These are phyloP conservation scores for Stichopus horrens DNA, from an alignment of 53 echinoderm and acorn worm species.

Conservation along the genomic window DNA sequence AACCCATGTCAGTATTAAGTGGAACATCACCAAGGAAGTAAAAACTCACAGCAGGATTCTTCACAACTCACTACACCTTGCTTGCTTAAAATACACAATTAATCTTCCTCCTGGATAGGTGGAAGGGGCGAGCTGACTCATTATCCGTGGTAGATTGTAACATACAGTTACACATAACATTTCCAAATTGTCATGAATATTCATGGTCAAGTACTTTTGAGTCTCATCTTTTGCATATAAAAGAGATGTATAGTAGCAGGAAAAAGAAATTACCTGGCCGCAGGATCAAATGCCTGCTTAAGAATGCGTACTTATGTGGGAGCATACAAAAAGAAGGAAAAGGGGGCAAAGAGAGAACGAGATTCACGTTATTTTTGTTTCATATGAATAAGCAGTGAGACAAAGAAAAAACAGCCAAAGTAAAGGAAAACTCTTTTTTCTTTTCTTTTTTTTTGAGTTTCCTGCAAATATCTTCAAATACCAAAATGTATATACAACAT, in stretches of 20 bases:
- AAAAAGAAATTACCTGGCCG: slow-evolving; percentile 47
- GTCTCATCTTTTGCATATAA: not conserved
- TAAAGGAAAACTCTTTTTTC: not conserved
- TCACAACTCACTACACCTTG: too few relatives aligned
- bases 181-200: too few relatives aligned
- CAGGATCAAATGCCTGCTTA: slow-evolving; percentile 51
- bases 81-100: too few relatives aligned
- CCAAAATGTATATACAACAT: not conserved
- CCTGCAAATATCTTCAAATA: not conserved
- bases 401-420: slow-evolving; percentile 37
- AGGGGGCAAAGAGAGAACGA: slow-evolving; percentile 47
- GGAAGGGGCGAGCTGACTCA: too few relatives aligned
- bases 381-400: slow-evolving; percentile 31
- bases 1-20: too few relatives aligned
- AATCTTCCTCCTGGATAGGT: too few relatives aligned
- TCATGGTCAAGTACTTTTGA: too few relatives aligned
- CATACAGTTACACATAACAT: too few relatives aligned
- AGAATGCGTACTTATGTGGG: slow-evolving; percentile 50
- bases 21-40: too few relatives aligned
- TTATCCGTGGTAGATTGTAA: too few relatives aligned
- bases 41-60: too few relatives aligned
- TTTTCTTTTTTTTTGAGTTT: not conserved
- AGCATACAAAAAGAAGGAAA: slow-evolving; percentile 46
- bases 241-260: slow-evolving; percentile 24
- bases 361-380: slow-evolving; percentile 17